phyloP scores from a whole-genome alignment of 2,113 vertebrate genomes.

The Ursus arctos region DNA sequence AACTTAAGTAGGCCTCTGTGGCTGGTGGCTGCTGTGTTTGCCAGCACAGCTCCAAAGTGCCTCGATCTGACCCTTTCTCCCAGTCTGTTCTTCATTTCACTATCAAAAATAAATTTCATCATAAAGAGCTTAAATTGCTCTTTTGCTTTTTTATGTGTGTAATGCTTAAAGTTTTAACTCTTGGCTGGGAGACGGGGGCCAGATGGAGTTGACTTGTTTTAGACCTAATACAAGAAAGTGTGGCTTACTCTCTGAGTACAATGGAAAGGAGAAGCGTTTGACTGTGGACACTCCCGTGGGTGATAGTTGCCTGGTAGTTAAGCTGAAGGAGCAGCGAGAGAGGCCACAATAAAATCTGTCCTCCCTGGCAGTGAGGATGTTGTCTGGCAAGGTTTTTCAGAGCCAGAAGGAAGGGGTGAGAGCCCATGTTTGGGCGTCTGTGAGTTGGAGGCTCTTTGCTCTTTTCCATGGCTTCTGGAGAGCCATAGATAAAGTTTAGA shows the following conservation, averaged over 20 bases:
- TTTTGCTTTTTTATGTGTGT: not conserved
- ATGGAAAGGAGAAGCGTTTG: not conserved
- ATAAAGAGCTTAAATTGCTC: slow-evolving; percentile 17
- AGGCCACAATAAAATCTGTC: not conserved
- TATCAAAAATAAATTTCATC: slow-evolving; percentile 45
- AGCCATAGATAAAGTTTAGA: not conserved
- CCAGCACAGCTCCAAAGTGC: not conserved
- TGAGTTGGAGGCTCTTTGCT: not conserved
- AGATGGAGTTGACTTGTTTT: not conserved
- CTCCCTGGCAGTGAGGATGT: not conserved
- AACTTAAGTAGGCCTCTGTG: not conserved
- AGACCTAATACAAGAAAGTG: not conserved
- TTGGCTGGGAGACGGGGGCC: not conserved
- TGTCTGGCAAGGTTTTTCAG: not conserved
- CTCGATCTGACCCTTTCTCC: not conserved
- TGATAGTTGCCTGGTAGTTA: not conserved
- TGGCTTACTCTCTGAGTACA: not conserved
- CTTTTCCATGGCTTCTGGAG: not conserved
- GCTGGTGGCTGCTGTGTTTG: not conserved
- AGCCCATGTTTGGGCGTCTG: accelerated
- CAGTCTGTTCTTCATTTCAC: slow-evolving; percentile 54
- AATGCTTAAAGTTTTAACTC: slow-evolving; percentile 30
- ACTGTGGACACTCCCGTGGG: not conserved
- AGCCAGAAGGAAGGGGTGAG: not conserved
- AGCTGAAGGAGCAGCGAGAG: not conserved